phyloP scores from a whole-genome alignment of 2,797 vertebrate species.

The Manis pentadactyla region DNA sequence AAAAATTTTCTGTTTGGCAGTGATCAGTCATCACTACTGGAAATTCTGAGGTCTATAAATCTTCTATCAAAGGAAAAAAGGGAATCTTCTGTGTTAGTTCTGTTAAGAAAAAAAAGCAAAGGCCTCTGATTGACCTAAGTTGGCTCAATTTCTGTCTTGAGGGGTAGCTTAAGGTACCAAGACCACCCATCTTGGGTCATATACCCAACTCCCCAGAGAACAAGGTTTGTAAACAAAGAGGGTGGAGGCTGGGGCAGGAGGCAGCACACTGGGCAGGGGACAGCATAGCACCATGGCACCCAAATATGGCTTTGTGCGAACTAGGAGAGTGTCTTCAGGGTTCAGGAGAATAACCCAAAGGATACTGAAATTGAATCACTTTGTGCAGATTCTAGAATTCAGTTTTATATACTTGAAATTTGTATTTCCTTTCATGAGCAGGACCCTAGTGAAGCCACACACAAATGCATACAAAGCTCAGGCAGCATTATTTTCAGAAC shows the following conservation, averaged over 20 bases:
- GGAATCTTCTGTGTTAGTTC: not conserved
- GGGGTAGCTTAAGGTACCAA: not conserved
- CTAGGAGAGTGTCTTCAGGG: not conserved
- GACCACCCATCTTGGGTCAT: not conserved
- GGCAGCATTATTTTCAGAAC: not conserved
- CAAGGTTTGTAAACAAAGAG: not conserved
- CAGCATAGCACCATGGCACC: not conserved
- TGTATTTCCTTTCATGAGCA: not conserved
- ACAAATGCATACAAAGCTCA: not conserved
- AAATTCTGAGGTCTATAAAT: not conserved
- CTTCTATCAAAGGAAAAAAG: not conserved
- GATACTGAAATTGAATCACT: not conserved
- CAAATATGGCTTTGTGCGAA: not conserved
- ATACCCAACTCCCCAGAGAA: not conserved
- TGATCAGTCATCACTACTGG: not conserved
- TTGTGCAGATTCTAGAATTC: not conserved
- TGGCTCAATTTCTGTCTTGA: not conserved
- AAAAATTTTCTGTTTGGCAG: not conserved
- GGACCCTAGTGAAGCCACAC: not conserved
- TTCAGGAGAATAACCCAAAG: not conserved
- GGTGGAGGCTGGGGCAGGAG: accelerated
- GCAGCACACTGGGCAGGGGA: not conserved
- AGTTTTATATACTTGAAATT: not conserved
- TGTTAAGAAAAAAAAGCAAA: not conserved
- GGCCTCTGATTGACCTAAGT: not conserved